Percentiles rank a stretch among this genome's conserved stretches.
phyloP scores from a whole-genome alignment of 1,140 invertebrate genomes.

The Pararge aegeria region DNA sequence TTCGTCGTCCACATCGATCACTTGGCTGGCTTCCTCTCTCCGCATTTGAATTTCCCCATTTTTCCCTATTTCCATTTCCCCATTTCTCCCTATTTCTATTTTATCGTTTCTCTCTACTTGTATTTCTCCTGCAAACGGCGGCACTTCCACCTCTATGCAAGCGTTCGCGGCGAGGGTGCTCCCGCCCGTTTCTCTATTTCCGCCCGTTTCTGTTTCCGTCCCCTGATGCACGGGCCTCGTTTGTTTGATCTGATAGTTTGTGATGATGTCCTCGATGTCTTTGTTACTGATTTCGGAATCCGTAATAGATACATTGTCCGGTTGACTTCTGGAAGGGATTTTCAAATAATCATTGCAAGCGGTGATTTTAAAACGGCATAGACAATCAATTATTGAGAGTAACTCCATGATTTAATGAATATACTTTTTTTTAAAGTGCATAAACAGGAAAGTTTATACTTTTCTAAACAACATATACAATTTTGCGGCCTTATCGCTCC shows the following conservation, averaged over 20 bases:
- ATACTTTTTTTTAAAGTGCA: no score
- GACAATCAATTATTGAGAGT: no score
- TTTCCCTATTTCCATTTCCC: constrained; percentile 3
- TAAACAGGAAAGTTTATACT: no score
- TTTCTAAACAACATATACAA: no score
- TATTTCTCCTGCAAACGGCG: no score
- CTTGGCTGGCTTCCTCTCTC: background rate
- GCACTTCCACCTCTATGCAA: background rate
- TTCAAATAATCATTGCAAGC: background rate
- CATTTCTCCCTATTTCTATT: background rate
- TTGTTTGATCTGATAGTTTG: constrained; percentile 58
- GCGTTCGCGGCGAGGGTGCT: background rate
- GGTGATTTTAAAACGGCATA: no score
- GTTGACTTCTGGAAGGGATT: constrained; percentile 15
- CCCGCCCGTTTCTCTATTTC: background rate
- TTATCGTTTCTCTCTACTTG: constrained; percentile 5
- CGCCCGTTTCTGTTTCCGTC: background rate
- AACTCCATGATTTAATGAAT: no score
- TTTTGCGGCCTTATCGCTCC: no score
- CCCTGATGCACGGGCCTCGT: constrained; percentile 30
- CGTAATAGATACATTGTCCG: background rate
- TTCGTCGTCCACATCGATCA: constrained; percentile 24
- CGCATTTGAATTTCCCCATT: background rate
- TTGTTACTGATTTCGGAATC: constrained; percentile 28
- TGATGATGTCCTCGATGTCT: constrained; percentile 60